These are phyloP conservation scores for Papilio xuthus DNA, from an alignment of 1,140 invertebrate species.

Conservation along the genomic window DNA sequence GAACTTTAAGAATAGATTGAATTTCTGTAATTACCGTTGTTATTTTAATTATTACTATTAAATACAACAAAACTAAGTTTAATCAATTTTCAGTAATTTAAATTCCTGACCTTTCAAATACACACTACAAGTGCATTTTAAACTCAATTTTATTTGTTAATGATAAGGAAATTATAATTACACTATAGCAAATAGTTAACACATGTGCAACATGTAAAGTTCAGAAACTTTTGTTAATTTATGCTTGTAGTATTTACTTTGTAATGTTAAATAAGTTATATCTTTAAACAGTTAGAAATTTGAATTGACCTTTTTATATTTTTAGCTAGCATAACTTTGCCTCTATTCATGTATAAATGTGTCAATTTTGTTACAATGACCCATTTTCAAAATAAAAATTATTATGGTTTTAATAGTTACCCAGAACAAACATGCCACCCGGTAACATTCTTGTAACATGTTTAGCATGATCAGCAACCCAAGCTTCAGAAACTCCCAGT, in stretches of 20 bases:
- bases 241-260: no score
- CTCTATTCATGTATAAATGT: no score
- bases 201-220: no score
- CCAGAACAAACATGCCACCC: slow-evolving; percentile 90
- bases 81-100: neutral
- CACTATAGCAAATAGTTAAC: no score
- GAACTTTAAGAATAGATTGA: slow-evolving; percentile 1
- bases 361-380: neutral
- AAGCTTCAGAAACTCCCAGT: slow-evolving; percentile 82
- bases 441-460: slow-evolving; percentile 91
- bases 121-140: neutral
- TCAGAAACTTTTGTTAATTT: no score
- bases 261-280: no score
- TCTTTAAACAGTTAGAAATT: no score
- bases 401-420: slow-evolving; percentile 51
- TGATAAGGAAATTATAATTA: neutral
- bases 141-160: slow-evolving; percentile 12
- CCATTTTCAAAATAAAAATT: neutral
- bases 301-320: no score
- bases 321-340: no score
- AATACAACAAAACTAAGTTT: neutral
- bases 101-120: slow-evolving; percentile 10
- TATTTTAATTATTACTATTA: neutral
- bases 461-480: slow-evolving; percentile 87
- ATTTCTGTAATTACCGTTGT: neutral